Conservation (phyloP, 1,140 invertebrate genomes). For the Orchesella cincta region DNA sequence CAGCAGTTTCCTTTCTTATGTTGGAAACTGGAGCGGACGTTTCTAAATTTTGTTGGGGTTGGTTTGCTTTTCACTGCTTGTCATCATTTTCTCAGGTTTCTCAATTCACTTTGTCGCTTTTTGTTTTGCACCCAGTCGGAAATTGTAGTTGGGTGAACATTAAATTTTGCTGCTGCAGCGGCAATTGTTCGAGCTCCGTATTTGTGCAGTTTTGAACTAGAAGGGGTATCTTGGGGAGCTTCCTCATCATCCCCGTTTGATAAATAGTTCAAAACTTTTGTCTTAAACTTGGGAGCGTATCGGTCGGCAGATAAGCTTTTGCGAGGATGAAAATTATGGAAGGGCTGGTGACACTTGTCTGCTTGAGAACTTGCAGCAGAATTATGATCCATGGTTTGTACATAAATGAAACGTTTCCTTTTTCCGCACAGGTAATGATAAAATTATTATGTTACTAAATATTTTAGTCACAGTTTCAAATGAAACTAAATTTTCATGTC, state of each 20-base stretch:
- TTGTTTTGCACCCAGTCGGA: constrained; percentile 43
- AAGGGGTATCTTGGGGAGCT: background rate
- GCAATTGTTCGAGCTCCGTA: background rate
- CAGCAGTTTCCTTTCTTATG: background rate
- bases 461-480: background rate
- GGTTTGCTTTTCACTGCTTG: background rate
- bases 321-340: too few relatives aligned
- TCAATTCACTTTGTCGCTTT: constrained; percentile 39
- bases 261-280: constrained; percentile 44
- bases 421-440: background rate
- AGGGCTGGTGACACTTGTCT: background rate
- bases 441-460: background rate
- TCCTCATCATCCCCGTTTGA: background rate
- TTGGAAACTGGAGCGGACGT: background rate
- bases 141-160: constrained; percentile 39
- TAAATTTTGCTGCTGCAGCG: constrained; percentile 38
- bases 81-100: constrained; percentile 20
- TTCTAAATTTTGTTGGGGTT: background rate
- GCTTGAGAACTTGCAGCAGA: background rate
- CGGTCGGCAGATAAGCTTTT: constrained; percentile 26
- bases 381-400: background rate
- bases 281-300: constrained; percentile 40
- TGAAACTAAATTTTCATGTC: too few relatives aligned
- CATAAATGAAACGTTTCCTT: background rate
- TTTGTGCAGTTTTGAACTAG: background rate